Evolutionary conservation across 2,888 invertebrate genomes (phyloP).

Genomic region (Mythimna lalbum): DNA sequence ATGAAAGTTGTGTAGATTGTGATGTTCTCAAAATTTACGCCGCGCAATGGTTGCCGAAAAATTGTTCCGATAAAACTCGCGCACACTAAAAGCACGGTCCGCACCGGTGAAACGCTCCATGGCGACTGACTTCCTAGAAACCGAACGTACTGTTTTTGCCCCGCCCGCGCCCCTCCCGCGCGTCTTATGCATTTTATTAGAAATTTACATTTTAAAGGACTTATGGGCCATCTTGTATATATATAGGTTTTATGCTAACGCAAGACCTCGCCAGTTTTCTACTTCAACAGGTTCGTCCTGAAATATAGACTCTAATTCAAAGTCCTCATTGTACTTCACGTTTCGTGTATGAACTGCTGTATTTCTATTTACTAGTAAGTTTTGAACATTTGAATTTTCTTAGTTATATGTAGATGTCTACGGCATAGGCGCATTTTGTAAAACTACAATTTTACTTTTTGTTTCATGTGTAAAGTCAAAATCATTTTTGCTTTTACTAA

Average conservation of each 20-base stretch:
- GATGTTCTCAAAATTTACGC: constrained; percentile 25
- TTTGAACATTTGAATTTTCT: constrained; percentile 18
- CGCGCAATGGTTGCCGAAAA: constrained; percentile 17
- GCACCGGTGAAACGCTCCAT: constrained; percentile 14
- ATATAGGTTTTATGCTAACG: neutral
- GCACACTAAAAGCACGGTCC: constrained; percentile 9
- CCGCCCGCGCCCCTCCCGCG: constrained; percentile 4
- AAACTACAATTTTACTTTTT: constrained; percentile 21
- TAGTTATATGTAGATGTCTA: constrained; percentile 11
- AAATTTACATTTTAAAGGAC: no score
- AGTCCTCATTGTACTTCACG: constrained; percentile 17
- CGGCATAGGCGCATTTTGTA: constrained; percentile 18
- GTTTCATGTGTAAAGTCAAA: constrained; percentile 17
- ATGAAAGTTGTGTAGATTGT: constrained; percentile 20
- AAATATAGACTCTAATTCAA: constrained; percentile 28
- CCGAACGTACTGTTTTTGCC: constrained; percentile 11
- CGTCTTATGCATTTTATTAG: no score
- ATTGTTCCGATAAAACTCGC: constrained; percentile 23
- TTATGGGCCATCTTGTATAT: no score
- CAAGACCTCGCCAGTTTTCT: constrained; percentile 33
- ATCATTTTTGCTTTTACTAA: constrained; percentile 13
- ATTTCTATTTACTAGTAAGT: no score
- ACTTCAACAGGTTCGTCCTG: constrained; percentile 26
- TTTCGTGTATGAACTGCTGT: constrained; percentile 21
- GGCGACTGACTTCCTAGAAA: constrained; percentile 19